Evolutionary conservation across 2,888 invertebrate species (phyloP).

Genomic region (Proisotoma minuta): DNA sequence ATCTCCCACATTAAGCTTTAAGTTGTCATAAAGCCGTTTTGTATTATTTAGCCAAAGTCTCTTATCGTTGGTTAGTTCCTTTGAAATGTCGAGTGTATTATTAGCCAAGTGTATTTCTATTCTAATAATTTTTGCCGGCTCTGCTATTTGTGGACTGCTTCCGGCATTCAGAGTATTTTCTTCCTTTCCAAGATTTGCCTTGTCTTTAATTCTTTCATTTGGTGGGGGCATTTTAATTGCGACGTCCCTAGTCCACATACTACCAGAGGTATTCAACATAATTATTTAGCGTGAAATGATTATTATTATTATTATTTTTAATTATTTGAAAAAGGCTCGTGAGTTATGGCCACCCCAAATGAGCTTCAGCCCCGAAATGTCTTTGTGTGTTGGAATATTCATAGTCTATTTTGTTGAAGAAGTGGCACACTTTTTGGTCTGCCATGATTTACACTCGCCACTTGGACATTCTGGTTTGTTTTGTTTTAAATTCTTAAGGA

Average conservation of each 20-base stretch:
- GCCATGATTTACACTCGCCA: conserved; percentile 46
- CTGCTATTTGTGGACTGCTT: conserved; percentile 45
- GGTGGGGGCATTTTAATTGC: conserved; percentile 75
- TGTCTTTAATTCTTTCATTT: conserved; percentile 69
- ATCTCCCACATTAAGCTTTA: too few relatives aligned
- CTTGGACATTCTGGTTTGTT: conserved; percentile 39
- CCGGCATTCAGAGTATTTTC: conserved; percentile 46
- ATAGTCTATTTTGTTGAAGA: conserved; percentile 46
- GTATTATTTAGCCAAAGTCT: too few relatives aligned
- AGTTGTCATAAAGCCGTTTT: too few relatives aligned
- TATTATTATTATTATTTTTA: conserved; percentile 1
- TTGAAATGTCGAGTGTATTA: conserved; percentile 40
- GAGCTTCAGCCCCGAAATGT: conserved; percentile 37
- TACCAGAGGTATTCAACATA: conserved; percentile 64
- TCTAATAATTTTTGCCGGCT: conserved; percentile 44
- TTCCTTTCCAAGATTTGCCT: conserved; percentile 47
- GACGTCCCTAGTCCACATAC: conserved; percentile 71
- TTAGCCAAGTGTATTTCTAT: conserved; percentile 45
- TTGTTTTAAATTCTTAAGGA: background rate
- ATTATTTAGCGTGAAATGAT: too few relatives aligned
- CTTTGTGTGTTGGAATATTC: conserved; percentile 45
- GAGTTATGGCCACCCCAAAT: conserved; percentile 41
- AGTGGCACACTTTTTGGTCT: conserved; percentile 45
- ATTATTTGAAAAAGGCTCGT: conserved; percentile 39
- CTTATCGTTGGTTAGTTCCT: too few relatives aligned